phyloP scores from a whole-genome alignment of 1,140 invertebrate genomes.

The Centruroides vittatus region DNA sequence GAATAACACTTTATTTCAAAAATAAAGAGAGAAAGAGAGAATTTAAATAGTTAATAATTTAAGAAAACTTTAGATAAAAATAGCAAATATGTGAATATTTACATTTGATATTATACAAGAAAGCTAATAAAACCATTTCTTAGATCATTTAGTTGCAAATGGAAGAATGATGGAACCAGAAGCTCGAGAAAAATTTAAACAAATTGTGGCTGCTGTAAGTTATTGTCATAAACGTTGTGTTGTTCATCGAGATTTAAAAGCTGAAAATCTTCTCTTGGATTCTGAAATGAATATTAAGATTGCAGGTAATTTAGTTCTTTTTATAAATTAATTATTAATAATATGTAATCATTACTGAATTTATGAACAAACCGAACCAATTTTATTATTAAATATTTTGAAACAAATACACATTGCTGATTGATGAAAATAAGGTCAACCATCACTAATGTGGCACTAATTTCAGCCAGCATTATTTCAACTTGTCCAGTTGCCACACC shows the following conservation, averaged over 20 bases:
- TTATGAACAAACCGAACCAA: neutral
- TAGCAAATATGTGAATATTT: no score
- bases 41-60: no score
- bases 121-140: neutral
- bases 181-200: constrained; percentile 82
- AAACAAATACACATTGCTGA: no score
- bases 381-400: no score
- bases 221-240: constrained; percentile 61
- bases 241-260: constrained; percentile 22
- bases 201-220: constrained; percentile 87
- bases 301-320: constrained; percentile 13
- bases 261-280: constrained; percentile 22
- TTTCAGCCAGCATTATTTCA: no score
- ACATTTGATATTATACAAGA: no score
- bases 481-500: no score
- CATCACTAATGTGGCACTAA: no score
- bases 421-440: no score
- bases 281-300: constrained; percentile 22
- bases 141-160: constrained; percentile 80
- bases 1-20: no score
- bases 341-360: neutral
- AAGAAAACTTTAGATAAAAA: no score
- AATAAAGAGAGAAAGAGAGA: no score
- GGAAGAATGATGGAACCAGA: constrained; percentile 89
- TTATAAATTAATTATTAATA: neutral